Percentiles rank a stretch among this genome's conserved stretches.
These are phyloP conservation scores for Pristis pectinata DNA, from an alignment of 2,797 vertebrate species.

Conservation along the genomic window DNA sequence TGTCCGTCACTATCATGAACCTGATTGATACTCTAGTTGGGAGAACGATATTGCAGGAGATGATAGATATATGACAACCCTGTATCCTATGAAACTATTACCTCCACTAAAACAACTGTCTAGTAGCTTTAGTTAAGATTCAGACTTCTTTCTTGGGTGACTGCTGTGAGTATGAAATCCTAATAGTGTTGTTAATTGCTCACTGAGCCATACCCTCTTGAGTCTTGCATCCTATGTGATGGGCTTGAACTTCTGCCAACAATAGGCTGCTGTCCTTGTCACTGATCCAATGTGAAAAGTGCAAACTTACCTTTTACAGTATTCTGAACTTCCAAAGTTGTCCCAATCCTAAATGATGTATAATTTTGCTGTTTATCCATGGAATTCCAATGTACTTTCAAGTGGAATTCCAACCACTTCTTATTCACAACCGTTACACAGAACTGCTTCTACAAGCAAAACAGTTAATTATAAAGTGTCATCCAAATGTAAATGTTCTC, in stretches of 20 bases:
- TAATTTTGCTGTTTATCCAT: background rate
- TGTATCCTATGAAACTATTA: background rate
- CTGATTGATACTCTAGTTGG: background rate
- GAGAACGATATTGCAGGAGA: background rate
- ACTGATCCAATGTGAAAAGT: too few species aligned
- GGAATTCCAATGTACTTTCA: background rate
- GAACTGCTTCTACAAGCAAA: background rate
- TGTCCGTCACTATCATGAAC: background rate
- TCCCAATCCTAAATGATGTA: background rate
- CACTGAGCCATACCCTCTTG: background rate
- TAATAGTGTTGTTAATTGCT: background rate
- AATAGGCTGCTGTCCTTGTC: too few species aligned
- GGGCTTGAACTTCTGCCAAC: too few species aligned
- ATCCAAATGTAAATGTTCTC: background rate
- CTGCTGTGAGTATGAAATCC: background rate
- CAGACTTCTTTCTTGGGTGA: background rate
- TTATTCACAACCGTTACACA: background rate
- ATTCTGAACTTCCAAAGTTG: too few species aligned
- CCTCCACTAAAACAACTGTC: background rate
- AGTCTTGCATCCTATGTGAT: background rate
- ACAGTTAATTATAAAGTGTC: background rate
- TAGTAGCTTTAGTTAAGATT: background rate
- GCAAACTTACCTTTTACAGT: too few species aligned
- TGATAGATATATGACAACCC: background rate
- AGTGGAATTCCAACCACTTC: too few species aligned